These are phyloP conservation scores for Diogma glabrata DNA, from an alignment of 2,888 invertebrate species.

Conservation along the genomic window DNA sequence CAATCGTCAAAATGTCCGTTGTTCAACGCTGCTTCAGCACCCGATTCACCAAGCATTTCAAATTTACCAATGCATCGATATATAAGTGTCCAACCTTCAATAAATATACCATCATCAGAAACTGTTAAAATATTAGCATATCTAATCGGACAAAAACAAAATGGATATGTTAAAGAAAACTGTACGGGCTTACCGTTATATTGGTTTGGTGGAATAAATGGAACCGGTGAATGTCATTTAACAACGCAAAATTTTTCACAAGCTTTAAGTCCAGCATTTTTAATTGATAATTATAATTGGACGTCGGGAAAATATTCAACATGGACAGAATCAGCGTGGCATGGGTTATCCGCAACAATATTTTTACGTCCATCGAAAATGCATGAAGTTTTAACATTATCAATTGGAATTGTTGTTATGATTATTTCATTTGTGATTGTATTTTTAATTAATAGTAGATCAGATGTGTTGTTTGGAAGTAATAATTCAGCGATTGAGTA, in stretches of 20 bases:
- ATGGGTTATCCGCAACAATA: slow-evolving; percentile 57
- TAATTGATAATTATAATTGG: slow-evolving; percentile 66
- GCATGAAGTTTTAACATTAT: slow-evolving; percentile 32
- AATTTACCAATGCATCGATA: slow-evolving; percentile 24
- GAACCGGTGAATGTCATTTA: slow-evolving; percentile 56
- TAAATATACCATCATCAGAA: slow-evolving; percentile 33
- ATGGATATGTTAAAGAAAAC: slow-evolving; percentile 32
- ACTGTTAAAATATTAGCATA: slow-evolving; percentile 33
- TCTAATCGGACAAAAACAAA: slow-evolving; percentile 25
- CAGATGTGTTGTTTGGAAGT: slow-evolving; percentile 34
- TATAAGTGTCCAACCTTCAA: slow-evolving; percentile 31
- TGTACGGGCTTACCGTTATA: slow-evolving; percentile 38
- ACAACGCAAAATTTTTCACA: slow-evolving; percentile 61
- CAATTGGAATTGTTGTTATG: slow-evolving; percentile 32
- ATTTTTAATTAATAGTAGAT: slow-evolving; percentile 32
- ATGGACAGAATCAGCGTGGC: slow-evolving; percentile 86
- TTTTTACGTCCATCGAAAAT: slow-evolving; percentile 54
- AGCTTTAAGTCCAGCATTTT: slow-evolving; percentile 76
- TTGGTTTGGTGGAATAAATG: slow-evolving; percentile 56
- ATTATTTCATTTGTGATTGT: slow-evolving; percentile 33
- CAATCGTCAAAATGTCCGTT: slow-evolving; percentile 57
- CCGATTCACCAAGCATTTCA: slow-evolving; percentile 33
- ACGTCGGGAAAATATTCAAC: slow-evolving; percentile 65
- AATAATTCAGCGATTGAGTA: slow-evolving; percentile 31
- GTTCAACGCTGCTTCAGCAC: slow-evolving; percentile 44